Base-by-base conservation (phyloP, 2,888 invertebrate genomes). In the Griposia aprilina region DNA sequence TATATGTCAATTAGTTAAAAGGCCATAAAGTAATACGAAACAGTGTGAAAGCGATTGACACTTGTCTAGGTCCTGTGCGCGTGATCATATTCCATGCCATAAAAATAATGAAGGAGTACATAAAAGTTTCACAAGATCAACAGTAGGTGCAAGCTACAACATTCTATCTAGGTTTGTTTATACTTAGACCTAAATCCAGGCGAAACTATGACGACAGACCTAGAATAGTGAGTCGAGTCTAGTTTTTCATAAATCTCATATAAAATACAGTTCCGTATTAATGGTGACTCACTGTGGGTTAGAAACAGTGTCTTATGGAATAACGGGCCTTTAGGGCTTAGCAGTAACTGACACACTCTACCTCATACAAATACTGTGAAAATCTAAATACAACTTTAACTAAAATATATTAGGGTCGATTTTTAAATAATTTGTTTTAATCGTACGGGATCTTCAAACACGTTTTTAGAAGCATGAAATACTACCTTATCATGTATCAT, bases 231-330 rank as follows among this genome's bases (percentile, higher is more conserved):
- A 65, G 48, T n/a, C 48, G 11, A 13, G 74, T 63, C 74, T n/a
- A 87, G 78, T 78, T 83, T 84, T 85, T 84, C 66, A 86, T 77
- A 67, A 84, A 74, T 76, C 80, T 74, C 77, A 77, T 82, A 50
- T 76, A 84, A 88, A 84, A 82, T 78, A 86, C 76, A 84, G 81
- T 88, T 86, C 83, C 88, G 76, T 50, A 67, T 80, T 66, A 52
- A 62, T 68, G 10, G 17, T 52, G 68, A 10, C 36, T 52, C 15
- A 15, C 62, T 57, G 60, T 57, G 60, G 36, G 52, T 70, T 83
- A 59, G 81, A 87, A 81, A 78, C 72, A 79, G 73, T 78, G 57
- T 83, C 72, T 72, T 82, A 76, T 67, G 13, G 20, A 82, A 45
- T 83, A 86, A 88, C 87, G 85, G 87, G 41, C 4, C 45, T 72